Conservation (phyloP, 2,113 vertebrate genomes). For the Dicerorhinus sumatrensis region DNA sequence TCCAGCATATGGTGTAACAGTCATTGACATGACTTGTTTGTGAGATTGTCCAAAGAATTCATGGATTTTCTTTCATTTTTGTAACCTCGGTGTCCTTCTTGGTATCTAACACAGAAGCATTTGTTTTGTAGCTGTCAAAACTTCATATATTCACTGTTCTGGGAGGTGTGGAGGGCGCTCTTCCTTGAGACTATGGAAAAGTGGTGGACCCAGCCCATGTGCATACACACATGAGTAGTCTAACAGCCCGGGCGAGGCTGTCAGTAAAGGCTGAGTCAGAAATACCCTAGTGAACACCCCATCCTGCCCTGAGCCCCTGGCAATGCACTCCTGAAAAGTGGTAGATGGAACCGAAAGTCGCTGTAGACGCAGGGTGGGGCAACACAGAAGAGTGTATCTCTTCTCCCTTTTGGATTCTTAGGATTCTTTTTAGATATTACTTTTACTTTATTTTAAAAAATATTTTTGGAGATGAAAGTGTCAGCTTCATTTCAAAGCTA, state of each 20-base stretch:
- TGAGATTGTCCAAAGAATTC: neutral
- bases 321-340: neutral
- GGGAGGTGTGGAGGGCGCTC: neutral
- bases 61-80: neutral
- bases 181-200: neutral
- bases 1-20: neutral
- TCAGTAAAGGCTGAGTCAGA: neutral
- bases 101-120: neutral
- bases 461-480: constrained; percentile 28
- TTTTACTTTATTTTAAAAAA: neutral
- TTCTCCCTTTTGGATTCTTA: neutral
- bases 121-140: neutral
- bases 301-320: neutral
- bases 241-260: neutral
- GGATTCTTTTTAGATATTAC: neutral
- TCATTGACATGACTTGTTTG: neutral
- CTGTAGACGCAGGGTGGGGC: neutral
- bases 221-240: neutral
- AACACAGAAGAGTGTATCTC: neutral
- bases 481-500: neutral
- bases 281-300: neutral
- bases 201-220: neutral
- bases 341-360: neutral
- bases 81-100: neutral
- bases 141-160: neutral